Conservation (phyloP, 2,797 vertebrate species). For the Cichlasoma orientale region DNA sequence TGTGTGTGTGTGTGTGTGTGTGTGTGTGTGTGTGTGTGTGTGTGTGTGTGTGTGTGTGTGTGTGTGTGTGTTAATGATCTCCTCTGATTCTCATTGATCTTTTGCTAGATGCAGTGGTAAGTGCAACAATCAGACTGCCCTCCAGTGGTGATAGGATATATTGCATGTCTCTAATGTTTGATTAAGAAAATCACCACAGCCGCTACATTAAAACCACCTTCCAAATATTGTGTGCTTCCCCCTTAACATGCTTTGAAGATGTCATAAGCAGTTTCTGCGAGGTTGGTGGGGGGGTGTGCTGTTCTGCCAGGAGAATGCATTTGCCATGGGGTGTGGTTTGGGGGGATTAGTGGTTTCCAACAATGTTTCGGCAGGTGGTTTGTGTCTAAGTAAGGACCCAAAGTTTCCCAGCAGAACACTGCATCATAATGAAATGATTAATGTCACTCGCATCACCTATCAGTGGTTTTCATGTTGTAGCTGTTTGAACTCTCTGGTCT, state of each 20-base stretch:
- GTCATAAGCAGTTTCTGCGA: background rate
- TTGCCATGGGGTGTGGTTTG: background rate
- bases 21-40: no score
- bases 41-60: background rate
- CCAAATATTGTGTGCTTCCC: background rate
- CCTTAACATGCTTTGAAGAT: background rate
- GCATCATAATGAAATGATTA: background rate
- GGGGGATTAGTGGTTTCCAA: no score
- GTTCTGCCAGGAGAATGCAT: background rate
- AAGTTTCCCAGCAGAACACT: background rate
- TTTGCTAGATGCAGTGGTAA: conserved; percentile 1
- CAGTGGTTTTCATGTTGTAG: background rate
- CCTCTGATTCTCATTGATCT: conserved; percentile 34
- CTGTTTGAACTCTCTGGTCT: background rate
- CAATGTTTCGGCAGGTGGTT: background rate
- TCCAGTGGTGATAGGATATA: conserved; percentile 52
- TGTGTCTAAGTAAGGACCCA: background rate
- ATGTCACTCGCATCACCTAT: background rate
- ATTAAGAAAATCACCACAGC: conserved; percentile 15
- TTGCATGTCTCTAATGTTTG: conserved; percentile 14
- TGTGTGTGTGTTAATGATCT: conserved; percentile 4
- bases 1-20: no score
- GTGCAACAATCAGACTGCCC: conserved; percentile 64
- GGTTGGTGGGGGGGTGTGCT: background rate
- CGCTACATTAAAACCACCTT: background rate